Conservation (phyloP, 92 coral and sea anemone genomes). For the Anthopleura xanthogrammica region DNA sequence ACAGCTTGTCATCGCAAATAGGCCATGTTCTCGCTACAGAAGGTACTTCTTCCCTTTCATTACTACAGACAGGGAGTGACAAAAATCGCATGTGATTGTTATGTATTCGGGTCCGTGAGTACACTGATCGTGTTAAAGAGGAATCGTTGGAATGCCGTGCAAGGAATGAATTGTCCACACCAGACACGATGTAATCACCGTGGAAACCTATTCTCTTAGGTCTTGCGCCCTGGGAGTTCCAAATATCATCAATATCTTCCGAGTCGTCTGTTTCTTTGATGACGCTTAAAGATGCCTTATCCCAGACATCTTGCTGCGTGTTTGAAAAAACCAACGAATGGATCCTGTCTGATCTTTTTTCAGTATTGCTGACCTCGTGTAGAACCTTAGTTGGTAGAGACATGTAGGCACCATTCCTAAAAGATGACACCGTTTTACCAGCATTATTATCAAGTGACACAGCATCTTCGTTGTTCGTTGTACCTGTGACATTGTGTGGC, state of each 20-base stretch:
- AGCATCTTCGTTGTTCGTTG: too few relatives aligned
- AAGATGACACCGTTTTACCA: neutral
- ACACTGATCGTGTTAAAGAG: neutral
- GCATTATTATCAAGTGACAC: too few relatives aligned
- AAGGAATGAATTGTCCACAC: neutral
- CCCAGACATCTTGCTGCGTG: neutral
- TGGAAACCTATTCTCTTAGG: neutral
- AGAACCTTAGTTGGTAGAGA: neutral
- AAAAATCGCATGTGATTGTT: neutral
- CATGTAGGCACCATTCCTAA: neutral
- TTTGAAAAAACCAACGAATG: neutral
- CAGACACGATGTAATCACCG: neutral
- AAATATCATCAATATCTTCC: neutral
- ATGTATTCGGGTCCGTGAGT: neutral
- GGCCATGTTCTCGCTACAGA: neutral
- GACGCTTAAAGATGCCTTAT: neutral
- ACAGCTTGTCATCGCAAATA: neutral
- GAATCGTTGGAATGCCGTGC: constrained; percentile 11
- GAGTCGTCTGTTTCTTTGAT: neutral
- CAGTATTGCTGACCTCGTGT: too few relatives aligned
- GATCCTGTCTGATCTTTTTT: too few relatives aligned
- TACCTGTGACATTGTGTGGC: too few relatives aligned
- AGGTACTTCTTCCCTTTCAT: neutral
- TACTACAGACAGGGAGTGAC: neutral
- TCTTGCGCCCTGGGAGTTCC: neutral